phyloP scores from a whole-genome alignment of 2,888 invertebrate genomes.

The Cryptus armator region DNA sequence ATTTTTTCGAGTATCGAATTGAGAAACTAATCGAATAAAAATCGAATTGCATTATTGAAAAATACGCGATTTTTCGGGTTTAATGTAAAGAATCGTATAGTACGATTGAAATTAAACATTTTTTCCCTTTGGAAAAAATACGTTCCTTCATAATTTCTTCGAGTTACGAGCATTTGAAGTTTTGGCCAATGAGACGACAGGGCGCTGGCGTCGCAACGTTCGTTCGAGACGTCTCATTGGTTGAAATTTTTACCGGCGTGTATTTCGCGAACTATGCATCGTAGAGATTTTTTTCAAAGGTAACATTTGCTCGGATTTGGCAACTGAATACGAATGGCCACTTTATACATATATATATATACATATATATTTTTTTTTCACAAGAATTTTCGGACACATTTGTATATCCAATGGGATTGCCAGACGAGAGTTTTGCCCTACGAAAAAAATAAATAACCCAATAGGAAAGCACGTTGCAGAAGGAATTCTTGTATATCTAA shows the following conservation, averaged over 20 bases:
- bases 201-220: background rate
- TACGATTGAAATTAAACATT: background rate
- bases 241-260: background rate
- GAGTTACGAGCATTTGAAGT: background rate
- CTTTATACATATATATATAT: background rate
- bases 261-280: background rate
- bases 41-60: too few relatives aligned
- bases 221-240: background rate
- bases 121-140: background rate
- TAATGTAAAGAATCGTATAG: background rate
- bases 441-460: conserved; percentile 10
- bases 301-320: background rate
- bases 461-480: background rate
- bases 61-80: too few relatives aligned
- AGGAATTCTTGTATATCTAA: conserved; percentile 7
- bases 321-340: background rate
- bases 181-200: background rate
- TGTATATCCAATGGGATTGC: background rate
- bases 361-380: too few relatives aligned
- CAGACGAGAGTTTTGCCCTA: background rate
- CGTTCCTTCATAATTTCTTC: background rate
- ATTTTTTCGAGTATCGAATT: too few relatives aligned
- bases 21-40: too few relatives aligned
- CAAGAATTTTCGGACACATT: background rate
- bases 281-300: background rate